Conservation (phyloP, 1,140 invertebrate genomes). For the Trachymyrmex septentrionalis region DNA sequence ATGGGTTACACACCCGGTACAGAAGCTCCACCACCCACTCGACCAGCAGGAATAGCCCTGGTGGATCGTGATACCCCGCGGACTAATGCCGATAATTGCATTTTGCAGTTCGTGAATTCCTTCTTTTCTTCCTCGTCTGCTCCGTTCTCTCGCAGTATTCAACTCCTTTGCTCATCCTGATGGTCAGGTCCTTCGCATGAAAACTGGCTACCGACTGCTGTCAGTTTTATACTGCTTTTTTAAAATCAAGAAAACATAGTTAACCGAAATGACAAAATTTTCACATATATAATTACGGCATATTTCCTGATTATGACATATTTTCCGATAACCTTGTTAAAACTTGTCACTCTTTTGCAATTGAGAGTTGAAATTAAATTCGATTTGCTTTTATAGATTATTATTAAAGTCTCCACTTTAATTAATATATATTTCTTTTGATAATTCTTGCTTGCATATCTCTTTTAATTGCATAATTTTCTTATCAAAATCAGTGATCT, state of each 20-base stretch:
- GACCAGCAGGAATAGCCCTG: constrained; percentile 75
- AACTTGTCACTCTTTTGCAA: neutral
- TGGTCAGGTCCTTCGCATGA: constrained; percentile 4
- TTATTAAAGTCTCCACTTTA: neutral
- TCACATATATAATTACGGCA: neutral
- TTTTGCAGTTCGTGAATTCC: constrained; percentile 86
- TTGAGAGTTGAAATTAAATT: neutral
- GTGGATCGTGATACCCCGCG: constrained; percentile 85
- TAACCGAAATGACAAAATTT: neutral
- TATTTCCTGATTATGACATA: neutral
- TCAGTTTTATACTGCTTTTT: constrained; percentile 74
- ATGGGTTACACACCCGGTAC: constrained; percentile 74
- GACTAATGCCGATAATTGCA: constrained; percentile 86
- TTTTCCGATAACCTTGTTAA: neutral
- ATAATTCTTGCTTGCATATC: constrained; percentile 53
- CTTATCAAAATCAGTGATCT: constrained; percentile 49
- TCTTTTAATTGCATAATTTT: constrained; percentile 45
- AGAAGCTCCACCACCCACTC: constrained; percentile 75
- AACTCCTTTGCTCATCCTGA: constrained; percentile 46
- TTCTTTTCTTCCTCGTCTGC: constrained; percentile 79
- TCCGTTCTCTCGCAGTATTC: constrained; percentile 64
- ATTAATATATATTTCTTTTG: neutral
- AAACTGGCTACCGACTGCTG: constrained; percentile 59
- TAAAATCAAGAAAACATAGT: neutral
- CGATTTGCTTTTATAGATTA: neutral